Conservation (phyloP, 1,140 invertebrate genomes). For the Brachionus rotundiformis region DNA sequence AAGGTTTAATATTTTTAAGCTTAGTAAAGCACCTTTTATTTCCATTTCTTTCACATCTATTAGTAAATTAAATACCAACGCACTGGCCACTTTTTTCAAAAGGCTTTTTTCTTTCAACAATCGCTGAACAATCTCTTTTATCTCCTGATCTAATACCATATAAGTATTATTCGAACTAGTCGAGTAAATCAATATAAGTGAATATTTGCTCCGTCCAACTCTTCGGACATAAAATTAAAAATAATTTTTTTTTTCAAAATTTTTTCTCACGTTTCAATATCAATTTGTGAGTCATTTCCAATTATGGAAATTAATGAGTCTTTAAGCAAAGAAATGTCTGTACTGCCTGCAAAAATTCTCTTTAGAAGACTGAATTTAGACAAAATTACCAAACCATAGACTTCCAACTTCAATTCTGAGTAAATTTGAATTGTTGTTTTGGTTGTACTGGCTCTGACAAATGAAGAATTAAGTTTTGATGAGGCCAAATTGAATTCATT, state of each 20-base stretch:
- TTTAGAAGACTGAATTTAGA: neutral
- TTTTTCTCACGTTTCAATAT: neutral
- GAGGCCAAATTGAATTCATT: no score
- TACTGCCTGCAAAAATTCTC: neutral
- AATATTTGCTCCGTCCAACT: neutral
- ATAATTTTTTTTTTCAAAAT: no score
- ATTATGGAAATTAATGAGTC: neutral
- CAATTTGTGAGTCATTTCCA: neutral
- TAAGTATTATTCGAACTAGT: neutral
- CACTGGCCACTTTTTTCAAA: neutral
- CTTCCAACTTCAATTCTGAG: neutral
- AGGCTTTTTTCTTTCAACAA: neutral
- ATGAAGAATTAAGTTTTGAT: no score
- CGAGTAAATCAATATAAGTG: neutral
- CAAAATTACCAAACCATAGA: neutral
- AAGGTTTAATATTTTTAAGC: no score
- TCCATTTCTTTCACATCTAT: neutral
- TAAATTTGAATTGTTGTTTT: neutral
- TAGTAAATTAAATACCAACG: neutral
- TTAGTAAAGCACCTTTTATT: constrained; percentile 9
- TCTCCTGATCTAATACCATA: neutral
- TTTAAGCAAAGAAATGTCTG: neutral
- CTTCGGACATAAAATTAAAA: no score
- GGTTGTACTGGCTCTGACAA: neutral
- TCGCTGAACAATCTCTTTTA: neutral